phyloP scores from a whole-genome alignment of 2,888 invertebrate species.

The Zhengitettix transpicula region DNA sequence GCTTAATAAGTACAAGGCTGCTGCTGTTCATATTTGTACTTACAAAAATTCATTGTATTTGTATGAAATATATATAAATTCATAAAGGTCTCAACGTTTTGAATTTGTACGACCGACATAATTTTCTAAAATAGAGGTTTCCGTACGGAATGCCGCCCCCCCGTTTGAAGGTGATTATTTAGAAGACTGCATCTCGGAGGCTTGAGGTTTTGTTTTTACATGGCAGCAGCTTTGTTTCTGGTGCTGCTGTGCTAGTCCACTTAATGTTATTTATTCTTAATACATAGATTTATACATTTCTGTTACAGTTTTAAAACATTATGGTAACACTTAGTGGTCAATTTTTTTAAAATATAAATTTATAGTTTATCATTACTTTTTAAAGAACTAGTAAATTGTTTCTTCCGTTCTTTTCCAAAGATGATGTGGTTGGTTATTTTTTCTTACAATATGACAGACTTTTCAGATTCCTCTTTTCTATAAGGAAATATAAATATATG shows the following conservation, averaged over 20 bases:
- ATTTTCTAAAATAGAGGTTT: too few relatives aligned
- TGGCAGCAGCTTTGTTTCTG: background rate
- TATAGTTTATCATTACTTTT: background rate
- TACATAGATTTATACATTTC: background rate
- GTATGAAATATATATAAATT: too few relatives aligned
- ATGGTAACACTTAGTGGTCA: background rate
- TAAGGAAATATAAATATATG: background rate
- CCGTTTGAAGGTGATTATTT: too few relatives aligned
- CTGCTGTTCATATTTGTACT: background rate
- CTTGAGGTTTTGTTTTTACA: background rate
- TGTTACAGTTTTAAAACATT: background rate
- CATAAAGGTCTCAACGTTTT: too few relatives aligned
- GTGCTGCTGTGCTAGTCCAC: background rate
- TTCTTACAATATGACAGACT: background rate
- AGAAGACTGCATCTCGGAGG: too few relatives aligned
- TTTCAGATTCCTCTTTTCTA: background rate
- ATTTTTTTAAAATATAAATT: background rate
- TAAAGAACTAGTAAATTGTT: background rate
- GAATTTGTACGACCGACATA: too few relatives aligned
- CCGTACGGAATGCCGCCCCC: too few relatives aligned
- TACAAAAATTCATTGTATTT: background rate
- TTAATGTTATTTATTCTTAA: background rate
- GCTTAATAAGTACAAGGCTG: background rate
- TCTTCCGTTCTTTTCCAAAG: background rate
- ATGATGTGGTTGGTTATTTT: background rate